Conservation (phyloP, 53 echinoderm and acorn worm genomes). For the Stichopus horrens region DNA sequence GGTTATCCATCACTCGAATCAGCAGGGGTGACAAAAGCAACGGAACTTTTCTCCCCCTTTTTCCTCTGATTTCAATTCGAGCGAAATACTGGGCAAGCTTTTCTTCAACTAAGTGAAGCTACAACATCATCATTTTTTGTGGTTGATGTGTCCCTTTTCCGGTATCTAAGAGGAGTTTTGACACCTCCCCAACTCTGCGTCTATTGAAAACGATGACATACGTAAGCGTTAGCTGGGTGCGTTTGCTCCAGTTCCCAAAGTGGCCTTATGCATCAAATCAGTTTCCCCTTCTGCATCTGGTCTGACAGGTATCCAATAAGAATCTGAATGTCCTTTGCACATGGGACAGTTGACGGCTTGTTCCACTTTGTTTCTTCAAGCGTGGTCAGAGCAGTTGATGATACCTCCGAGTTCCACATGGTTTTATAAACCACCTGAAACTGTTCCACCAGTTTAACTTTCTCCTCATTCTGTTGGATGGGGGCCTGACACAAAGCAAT, state of each 20-base stretch:
- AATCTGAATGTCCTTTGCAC: slow-evolving; percentile 21
- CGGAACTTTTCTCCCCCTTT: slow-evolving; percentile 20
- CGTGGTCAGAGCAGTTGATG: not conserved
- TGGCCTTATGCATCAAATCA: not conserved
- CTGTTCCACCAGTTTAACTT: not conserved
- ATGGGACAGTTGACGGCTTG: not conserved
- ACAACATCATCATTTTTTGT: slow-evolving; percentile 6
- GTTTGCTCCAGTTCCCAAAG: slow-evolving; percentile 9
- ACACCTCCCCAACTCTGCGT: slow-evolving; percentile 31
- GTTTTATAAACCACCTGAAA: slow-evolving; percentile 35
- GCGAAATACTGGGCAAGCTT: not conserved
- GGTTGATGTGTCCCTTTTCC: not conserved
- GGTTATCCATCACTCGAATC: slow-evolving; percentile 12
- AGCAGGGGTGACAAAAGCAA: slow-evolving; percentile 21
- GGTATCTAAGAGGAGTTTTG: not conserved
- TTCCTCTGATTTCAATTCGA: slow-evolving; percentile 14
- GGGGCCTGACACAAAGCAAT: slow-evolving; percentile 24
- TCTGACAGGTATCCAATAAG: not conserved
- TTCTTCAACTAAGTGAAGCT: not conserved
- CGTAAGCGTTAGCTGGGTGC: slow-evolving; percentile 11
- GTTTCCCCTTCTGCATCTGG: slow-evolving; percentile 16
- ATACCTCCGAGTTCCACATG: slow-evolving; percentile 13
- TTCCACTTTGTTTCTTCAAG: slow-evolving; percentile 26
- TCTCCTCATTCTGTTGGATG: not conserved
- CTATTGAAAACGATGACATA: slow-evolving; percentile 23